Evolutionary conservation across 2,797 vertebrate genomes (phyloP), one percentile per base, ranked within the genome.

Genomic region (Lophius americanus): DNA sequence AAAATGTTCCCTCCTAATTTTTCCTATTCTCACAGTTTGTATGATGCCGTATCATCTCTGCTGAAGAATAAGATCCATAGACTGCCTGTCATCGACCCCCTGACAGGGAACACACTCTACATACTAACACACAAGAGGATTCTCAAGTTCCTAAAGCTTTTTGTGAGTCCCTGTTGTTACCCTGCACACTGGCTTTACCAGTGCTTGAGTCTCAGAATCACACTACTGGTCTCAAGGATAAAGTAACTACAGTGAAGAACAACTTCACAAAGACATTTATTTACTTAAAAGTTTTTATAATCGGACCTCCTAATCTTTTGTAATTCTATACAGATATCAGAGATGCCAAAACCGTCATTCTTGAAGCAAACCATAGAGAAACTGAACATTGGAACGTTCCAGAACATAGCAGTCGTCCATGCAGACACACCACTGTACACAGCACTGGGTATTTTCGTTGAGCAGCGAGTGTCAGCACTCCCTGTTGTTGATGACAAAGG

Each of bases 81-180:
- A 38, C 86, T 99, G 76, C 98, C 98, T 4, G 98, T 99, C 47
- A 97, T 99, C 4, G 97, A 99, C 89, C 96, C 97, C 0, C 91
- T 95, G 78, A 98, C 97, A 0, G 98, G 98, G 44, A 99, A 99
- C 91, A 98, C 98, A 0, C 93, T 99, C 64, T 99, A 99, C 79
- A 99, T 99, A 74, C 95, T 99, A 78, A 99, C 98, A 14, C 98
- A 99, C 89, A 99, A 99, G 82, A 95, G 97, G 83, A 99, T 99
- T 85, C 96, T 99, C 76, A 99, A 99, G 89, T 99, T 99, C 88
- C 95, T 99, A 80, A 98, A 98, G 76, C 94, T 99, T 68, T 99
- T 99, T 88, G 97, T 99, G 84, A 96, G 98, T 95, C 3, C 2
- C 9, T 23, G 37, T 3, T 0, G 4, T n/a, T 46, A 42, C 48